Evolutionary conservation across 2,888 invertebrate genomes (phyloP).

Genomic region (Incurvaria masculella): DNA sequence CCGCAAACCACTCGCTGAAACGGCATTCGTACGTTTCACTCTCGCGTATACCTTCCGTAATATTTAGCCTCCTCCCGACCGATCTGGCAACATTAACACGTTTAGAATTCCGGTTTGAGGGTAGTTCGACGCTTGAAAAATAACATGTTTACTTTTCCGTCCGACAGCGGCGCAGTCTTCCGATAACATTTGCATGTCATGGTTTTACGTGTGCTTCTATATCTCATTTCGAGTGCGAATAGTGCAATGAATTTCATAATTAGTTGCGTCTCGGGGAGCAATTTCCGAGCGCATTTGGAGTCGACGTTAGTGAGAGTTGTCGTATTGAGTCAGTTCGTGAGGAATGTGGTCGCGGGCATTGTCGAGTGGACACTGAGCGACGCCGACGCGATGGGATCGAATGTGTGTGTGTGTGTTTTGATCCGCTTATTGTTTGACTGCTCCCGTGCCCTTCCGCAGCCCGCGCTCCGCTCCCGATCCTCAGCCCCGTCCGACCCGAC

Average conservation of each 20-base stretch:
- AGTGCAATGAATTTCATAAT: background rate
- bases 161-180: no score
- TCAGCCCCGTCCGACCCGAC: slow-evolving; percentile 24
- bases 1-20: no score
- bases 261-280: background rate
- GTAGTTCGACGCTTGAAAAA: no score
- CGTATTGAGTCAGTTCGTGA: background rate
- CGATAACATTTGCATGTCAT: no score
- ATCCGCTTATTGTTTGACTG: slow-evolving; percentile 18
- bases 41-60: no score
- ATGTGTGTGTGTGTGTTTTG: slow-evolving; percentile 7
- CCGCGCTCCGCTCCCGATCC: slow-evolving; percentile 23
- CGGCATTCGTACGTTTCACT: no score
- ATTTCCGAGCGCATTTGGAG: background rate
- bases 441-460: slow-evolving; percentile 21
- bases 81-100: no score
- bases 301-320: background rate
- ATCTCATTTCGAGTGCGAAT: background rate
- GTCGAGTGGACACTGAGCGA: background rate
- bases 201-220: background rate
- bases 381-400: background rate
- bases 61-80: no score
- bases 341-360: background rate
- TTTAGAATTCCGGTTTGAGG: no score
- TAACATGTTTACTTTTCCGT: no score